A percentile compares a stretch with the other conserved stretches of the same genome.
Evolutionary conservation across 2,888 invertebrate genomes (phyloP).

Genomic region (Oegoconia quadripuncta): DNA sequence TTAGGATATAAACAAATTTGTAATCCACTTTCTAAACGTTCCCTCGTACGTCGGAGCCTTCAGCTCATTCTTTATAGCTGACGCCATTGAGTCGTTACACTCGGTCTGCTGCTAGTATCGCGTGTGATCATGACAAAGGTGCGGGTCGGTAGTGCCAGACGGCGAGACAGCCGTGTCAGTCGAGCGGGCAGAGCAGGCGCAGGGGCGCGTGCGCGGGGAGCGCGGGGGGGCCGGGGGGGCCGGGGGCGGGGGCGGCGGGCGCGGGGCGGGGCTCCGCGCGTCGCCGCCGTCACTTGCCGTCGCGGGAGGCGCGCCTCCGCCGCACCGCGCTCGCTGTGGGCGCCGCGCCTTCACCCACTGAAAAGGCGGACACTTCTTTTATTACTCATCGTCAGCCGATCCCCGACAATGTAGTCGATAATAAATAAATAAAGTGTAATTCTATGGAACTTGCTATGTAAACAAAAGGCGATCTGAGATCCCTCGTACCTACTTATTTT

Average conservation of each 20-base stretch:
- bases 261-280: conserved; percentile 72
- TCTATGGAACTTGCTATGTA: too few relatives aligned
- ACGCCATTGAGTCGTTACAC: too few relatives aligned
- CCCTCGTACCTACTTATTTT: too few relatives aligned
- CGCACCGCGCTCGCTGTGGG: conserved; percentile 52
- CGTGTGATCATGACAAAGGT: not conserved
- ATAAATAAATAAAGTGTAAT: too few relatives aligned
- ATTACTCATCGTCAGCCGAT: too few relatives aligned
- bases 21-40: too few relatives aligned
- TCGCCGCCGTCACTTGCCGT: conserved; percentile 86
- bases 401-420: too few relatives aligned
- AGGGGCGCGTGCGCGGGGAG: conserved; percentile 22
- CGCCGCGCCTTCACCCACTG: conserved; percentile 55
- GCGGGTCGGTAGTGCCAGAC: not conserved
- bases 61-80: too few relatives aligned
- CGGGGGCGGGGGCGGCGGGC: conserved; percentile 25
- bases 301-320: conserved; percentile 83
- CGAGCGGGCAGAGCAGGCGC: conserved; percentile 31
- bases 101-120: not conserved
- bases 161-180: conserved; percentile 22
- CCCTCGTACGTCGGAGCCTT: too few relatives aligned
- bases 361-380: conserved; percentile 13
- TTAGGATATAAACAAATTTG: too few relatives aligned
- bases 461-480: too few relatives aligned
- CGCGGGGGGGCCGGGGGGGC: conserved; percentile 13